These are phyloP conservation scores for Conops quadrifasciatus DNA, from an alignment of 2,888 invertebrate genomes.

Conservation along the genomic window DNA sequence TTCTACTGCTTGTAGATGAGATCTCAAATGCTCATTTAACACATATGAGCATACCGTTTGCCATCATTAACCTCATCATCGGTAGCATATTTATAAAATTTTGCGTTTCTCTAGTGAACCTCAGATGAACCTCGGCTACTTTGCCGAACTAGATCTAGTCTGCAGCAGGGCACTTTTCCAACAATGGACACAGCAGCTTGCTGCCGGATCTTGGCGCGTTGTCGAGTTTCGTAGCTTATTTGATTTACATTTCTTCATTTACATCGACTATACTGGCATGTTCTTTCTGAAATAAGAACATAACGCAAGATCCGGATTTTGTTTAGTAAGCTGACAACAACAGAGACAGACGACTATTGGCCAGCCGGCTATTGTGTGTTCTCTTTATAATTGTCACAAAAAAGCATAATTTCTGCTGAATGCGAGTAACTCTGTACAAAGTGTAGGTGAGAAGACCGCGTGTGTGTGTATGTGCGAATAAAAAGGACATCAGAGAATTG, in stretches of 20 bases:
- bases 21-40: slow-evolving; percentile 30
- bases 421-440: background rate
- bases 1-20: background rate
- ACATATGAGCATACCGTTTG: background rate
- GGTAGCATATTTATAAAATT: background rate
- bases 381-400: slow-evolving; percentile 27
- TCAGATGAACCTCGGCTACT: slow-evolving; percentile 19
- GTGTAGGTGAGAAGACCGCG: background rate
- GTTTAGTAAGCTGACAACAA: slow-evolving; percentile 25
- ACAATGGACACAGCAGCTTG: slow-evolving; percentile 19
- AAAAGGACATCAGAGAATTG: slow-evolving; percentile 32
- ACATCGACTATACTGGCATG: too few relatives aligned
- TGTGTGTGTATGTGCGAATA: slow-evolving; percentile 15
- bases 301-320: slow-evolving; percentile 34
- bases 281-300: slow-evolving; percentile 9
- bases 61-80: slow-evolving; percentile 9
- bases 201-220: slow-evolving; percentile 28
- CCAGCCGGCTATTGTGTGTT: slow-evolving; percentile 24
- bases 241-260: slow-evolving; percentile 25
- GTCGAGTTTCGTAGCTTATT: slow-evolving; percentile 18
- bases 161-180: background rate
- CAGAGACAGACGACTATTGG: slow-evolving; percentile 29
- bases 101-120: slow-evolving; percentile 17
- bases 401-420: slow-evolving; percentile 14
- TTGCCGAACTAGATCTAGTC: background rate